Evolutionary conservation across 2,888 invertebrate genomes (phyloP).

Genomic region (Thecocarcelia acutangulata): DNA sequence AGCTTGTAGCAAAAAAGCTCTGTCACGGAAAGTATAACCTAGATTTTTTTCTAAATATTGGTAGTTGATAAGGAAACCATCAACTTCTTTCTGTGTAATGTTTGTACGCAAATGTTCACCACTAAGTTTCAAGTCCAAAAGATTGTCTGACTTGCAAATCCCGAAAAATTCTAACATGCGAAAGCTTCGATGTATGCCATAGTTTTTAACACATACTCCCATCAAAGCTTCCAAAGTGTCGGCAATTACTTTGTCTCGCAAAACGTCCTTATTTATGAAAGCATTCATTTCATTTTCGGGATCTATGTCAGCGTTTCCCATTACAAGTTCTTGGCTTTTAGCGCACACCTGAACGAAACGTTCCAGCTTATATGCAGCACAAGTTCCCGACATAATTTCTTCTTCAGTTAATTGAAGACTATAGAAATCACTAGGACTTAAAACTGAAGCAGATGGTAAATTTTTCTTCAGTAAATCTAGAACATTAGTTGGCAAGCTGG

Average conservation of each 20-base stretch:
- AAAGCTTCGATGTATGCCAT: conserved; percentile 82
- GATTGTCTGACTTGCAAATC: conserved; percentile 83
- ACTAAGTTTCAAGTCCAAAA: conserved; percentile 76
- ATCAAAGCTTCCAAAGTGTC: conserved; percentile 92
- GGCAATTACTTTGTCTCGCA: conserved; percentile 86
- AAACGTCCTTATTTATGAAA: conserved; percentile 81
- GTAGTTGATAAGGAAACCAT: conserved; percentile 81
- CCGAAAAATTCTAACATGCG: conserved; percentile 86
- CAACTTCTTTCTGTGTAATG: conserved; percentile 81
- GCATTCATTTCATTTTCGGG: conserved; percentile 76
- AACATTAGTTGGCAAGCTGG: conserved; percentile 84
- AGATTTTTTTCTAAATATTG: conserved; percentile 85
- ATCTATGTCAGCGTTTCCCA: conserved; percentile 42
- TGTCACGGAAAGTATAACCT: conserved; percentile 90
- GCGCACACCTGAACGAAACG: conserved; percentile 73
- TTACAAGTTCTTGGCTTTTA: conserved; percentile 59
- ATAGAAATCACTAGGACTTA: conserved; percentile 82
- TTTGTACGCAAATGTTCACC: conserved; percentile 78
- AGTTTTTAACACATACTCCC: conserved; percentile 86
- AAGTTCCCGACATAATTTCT: conserved; percentile 80
- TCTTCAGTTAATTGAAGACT: conserved; percentile 81
- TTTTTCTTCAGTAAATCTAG: conserved; percentile 69
- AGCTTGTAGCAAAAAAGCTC: conserved; percentile 92
- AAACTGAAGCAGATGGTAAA: conserved; percentile 67
- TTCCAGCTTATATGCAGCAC: conserved; percentile 71